These are phyloP conservation scores for Parnassius glacialis DNA, from an alignment of 2,888 invertebrate species.

Conservation along the genomic window DNA sequence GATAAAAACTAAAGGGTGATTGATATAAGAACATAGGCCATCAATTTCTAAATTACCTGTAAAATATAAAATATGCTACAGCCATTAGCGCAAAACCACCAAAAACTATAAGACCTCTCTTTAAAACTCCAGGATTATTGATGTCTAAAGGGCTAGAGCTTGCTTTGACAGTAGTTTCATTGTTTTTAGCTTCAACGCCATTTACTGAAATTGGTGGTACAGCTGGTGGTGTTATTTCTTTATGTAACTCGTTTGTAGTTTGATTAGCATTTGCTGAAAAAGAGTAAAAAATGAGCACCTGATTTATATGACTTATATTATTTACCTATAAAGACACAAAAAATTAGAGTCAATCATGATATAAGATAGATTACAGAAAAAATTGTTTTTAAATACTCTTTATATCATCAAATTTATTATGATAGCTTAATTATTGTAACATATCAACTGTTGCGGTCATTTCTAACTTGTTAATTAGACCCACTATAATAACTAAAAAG, in stretches of 20 bases:
- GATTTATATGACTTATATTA: too few relatives aligned
- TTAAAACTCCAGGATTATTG: constrained; percentile 65
- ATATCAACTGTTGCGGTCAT: too few relatives aligned
- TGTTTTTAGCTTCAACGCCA: constrained; percentile 11
- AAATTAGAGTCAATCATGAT: too few relatives aligned
- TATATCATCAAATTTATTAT: too few relatives aligned
- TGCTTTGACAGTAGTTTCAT: constrained; percentile 25
- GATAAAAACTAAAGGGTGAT: too few relatives aligned
- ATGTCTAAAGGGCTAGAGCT: constrained; percentile 44
- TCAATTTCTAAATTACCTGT: constrained; percentile 51
- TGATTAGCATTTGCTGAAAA: constrained; percentile 17
- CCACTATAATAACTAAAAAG: too few relatives aligned
- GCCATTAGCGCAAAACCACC: constrained; percentile 71
- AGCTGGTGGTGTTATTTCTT: constrained; percentile 19
- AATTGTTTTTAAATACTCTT: too few relatives aligned
- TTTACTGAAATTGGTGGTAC: constrained; percentile 12
- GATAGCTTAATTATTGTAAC: too few relatives aligned
- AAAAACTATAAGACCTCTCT: constrained; percentile 71
- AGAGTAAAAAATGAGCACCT: neutral
- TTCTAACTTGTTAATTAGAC: too few relatives aligned
- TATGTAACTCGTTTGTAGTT: constrained; percentile 32
- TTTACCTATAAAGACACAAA: too few relatives aligned
- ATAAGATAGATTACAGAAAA: too few relatives aligned
- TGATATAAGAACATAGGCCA: neutral
- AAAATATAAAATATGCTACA: constrained; percentile 70